Evolutionary conservation across 2,888 invertebrate species (phyloP).

Genomic region (Rapana venosa): DNA sequence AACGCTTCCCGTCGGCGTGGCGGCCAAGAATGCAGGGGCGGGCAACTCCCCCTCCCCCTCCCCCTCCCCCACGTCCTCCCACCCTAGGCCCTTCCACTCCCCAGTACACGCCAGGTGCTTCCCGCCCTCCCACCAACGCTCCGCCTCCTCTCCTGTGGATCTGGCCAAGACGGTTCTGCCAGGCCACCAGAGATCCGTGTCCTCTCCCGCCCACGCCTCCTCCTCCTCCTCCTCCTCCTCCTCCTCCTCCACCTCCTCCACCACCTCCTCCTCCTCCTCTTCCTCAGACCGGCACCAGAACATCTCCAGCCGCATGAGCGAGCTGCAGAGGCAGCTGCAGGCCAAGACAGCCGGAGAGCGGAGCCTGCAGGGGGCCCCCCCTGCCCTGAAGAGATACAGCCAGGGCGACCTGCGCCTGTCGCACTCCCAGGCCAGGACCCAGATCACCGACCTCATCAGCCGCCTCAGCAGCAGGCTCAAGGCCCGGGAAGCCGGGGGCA

Average conservation of each 20-base stretch:
- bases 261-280: not conserved
- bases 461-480: slow-evolving; percentile 30
- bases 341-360: not conserved
- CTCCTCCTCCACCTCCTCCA: not conserved
- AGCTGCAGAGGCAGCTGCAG: slow-evolving; percentile 37
- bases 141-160: slow-evolving; percentile 10
- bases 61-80: not conserved
- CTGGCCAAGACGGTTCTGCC: not conserved
- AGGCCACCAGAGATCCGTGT: not conserved
- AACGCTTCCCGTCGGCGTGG: not conserved
- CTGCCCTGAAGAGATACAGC: not conserved
- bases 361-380: not conserved
- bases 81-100: not conserved
- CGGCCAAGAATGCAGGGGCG: not conserved
- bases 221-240: not conserved
- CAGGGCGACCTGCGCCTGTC: slow-evolving; percentile 14
- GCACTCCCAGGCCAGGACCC: not conserved
- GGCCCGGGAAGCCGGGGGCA: not conserved
- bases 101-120: not conserved
- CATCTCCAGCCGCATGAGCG: slow-evolving; percentile 36
- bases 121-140: not conserved
- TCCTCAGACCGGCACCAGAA: slow-evolving; percentile 9
- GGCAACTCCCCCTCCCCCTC: not conserved
- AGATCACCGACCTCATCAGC: slow-evolving; percentile 18
- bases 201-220: not conserved